Evolutionary conservation across 2,113 vertebrate genomes (phyloP), one percentile per base, ranked within the genome.

Genomic region (Apodemus speciosus): DNA sequence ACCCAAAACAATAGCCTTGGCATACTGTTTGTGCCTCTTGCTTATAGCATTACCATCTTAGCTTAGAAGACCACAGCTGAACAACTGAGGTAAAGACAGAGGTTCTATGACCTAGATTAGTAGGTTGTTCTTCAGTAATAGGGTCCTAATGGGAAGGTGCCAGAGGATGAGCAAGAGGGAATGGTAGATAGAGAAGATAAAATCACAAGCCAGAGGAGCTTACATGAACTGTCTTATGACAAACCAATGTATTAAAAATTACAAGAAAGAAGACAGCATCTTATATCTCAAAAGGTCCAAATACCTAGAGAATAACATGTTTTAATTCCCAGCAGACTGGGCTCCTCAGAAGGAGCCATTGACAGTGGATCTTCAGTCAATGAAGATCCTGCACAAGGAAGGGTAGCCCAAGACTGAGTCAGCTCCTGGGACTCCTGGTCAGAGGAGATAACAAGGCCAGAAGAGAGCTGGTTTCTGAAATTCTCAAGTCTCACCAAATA

Each of bases 1-100:
- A 1, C 3, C 46, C 8, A 0, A 3, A 20, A 49, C 11, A 0
- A 13, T 0, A 62, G 38, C 27, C 40, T 6, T 51, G 7, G 6
- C 1, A 8, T 14, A 13, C 6, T 46, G 5, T 40, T 49, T 51
- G 4, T 21, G 5, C 1, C 20, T n/a, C 2, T 64, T 14, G 35
- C n/a, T 4, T 1, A 18, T 11, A 5, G 0, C 21, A 3, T 38
- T 15, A 30, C 0, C 2, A 30, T 38, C 23, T 11, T 7, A 43
- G 9, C 15, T 71, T 46, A 16, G 18, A 35, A 21, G 16, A 71
- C 23, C 1, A 49, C 1, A 23, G 35, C 11, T 35, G 25, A 3
- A 56, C 1, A n/a, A 30, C 2, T 9, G 73, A 92, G 9, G 13
- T 87, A 76, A 62, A 71, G 2, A 62, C 25, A 76, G 56, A 66